Percentiles rank a stretch among this genome's conserved stretches.
These are phyloP conservation scores for Smithornis capensis DNA, from an alignment of 2,113 vertebrate species.

Conservation along the genomic window DNA sequence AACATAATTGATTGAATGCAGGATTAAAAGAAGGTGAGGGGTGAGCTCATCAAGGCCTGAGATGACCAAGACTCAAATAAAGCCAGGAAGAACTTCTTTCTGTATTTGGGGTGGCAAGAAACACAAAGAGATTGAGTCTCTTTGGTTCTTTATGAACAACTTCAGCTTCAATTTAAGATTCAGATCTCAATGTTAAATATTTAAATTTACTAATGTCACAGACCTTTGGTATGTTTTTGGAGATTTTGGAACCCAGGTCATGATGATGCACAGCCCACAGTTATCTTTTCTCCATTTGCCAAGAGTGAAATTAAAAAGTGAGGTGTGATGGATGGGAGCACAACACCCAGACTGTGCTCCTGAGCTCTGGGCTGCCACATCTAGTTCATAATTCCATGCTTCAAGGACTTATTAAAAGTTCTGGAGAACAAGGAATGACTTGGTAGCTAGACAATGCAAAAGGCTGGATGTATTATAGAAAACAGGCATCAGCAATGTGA, in stretches of 20 bases:
- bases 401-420: slow-evolving; percentile 77
- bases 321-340: slow-evolving; percentile 67
- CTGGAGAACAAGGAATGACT: slow-evolving; percentile 63
- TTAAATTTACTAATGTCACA: slow-evolving; percentile 44
- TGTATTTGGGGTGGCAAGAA: not conserved
- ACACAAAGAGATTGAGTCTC: not conserved
- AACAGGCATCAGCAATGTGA: not conserved
- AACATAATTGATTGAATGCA: not conserved
- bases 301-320: slow-evolving; percentile 76
- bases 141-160: not conserved
- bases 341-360: slow-evolving; percentile 58
- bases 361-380: slow-evolving; percentile 81
- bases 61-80: not conserved
- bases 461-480: not conserved
- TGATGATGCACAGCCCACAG: slow-evolving; percentile 76
- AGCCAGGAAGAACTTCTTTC: not conserved
- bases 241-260: slow-evolving; percentile 58
- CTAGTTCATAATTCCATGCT: slow-evolving; percentile 81
- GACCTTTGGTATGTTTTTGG: slow-evolving; percentile 30
- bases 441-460: slow-evolving; percentile 60
- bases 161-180: not conserved
- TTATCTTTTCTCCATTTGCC: slow-evolving; percentile 78
- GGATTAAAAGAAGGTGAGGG: not conserved
- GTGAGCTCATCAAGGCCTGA: not conserved
- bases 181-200: not conserved